Evolutionary conservation across 2,888 invertebrate genomes (phyloP).

Genomic region (Idaea dimidiata): DNA sequence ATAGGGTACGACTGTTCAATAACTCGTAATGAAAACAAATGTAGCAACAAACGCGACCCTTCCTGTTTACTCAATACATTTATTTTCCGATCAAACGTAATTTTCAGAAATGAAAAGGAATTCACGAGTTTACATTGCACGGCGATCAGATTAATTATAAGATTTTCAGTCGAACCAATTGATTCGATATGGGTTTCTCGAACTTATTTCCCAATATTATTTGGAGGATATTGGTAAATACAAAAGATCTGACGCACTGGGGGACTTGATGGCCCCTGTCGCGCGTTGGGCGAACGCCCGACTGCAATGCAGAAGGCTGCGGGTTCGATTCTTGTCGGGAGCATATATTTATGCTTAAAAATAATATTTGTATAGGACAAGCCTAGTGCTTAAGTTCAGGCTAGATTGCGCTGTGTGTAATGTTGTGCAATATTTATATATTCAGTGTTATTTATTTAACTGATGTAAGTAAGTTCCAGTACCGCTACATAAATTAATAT

Average conservation of each 20-base stretch:
- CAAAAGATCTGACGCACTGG: too few species aligned
- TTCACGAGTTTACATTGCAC: conserved; percentile 24
- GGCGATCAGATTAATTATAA: background rate
- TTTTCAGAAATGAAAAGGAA: conserved; percentile 44
- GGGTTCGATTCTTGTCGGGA: too few species aligned
- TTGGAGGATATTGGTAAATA: background rate
- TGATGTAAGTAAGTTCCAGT: background rate
- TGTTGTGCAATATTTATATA: too few species aligned
- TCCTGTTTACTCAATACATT: conserved; percentile 56
- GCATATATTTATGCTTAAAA: too few species aligned
- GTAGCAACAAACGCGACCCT: conserved; percentile 59
- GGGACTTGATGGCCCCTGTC: too few species aligned
- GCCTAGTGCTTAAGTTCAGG: too few species aligned
- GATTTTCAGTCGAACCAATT: background rate
- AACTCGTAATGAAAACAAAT: conserved; percentile 70
- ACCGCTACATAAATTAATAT: conserved; percentile 22
- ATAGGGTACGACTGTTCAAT: conserved; percentile 50
- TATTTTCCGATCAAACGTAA: conserved; percentile 56
- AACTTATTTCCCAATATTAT: background rate
- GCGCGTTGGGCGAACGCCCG: too few species aligned
- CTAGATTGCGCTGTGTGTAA: too few species aligned
- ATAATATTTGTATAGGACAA: too few species aligned
- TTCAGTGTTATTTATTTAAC: too few species aligned
- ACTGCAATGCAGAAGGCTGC: too few species aligned
- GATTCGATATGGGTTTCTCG: background rate